Evolutionary conservation across 1,140 invertebrate genomes (phyloP), one percentile per base, ranked within the genome.

Genomic region (Heliconius nattereri): DNA sequence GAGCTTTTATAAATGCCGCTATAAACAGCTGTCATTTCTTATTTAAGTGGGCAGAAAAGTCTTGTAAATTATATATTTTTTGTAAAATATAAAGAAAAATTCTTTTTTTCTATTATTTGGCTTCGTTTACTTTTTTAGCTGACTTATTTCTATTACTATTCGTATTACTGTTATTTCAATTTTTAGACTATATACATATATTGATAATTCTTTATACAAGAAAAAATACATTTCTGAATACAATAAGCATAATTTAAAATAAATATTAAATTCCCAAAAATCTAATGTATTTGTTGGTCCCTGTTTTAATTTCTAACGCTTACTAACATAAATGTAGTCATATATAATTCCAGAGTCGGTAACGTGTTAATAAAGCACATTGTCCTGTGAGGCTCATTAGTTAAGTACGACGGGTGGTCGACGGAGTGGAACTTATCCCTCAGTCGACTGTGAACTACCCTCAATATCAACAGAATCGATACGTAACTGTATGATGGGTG

Each of bases 391-490:
- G 79, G 77, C 84, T 86, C 84, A 83, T 87, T 86, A 85, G 85
- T 77, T 79, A 77, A 80, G 71, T 83, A 86, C 84, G 86, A 85
- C 81, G 84, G 81, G 78, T 83, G 84, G 74, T 40, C 87, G 84
- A 75, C 86, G 76, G 82, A 89, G 83, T 79, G 87, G 83, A 88
- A 88, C 78, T 85, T 79, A 87, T 86, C 83, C 84, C 84, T 81
- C 86, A 86, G 77, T 89, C 87, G 84, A 86, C 82, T 88, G 87
- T 87, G 81, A 87, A 81, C 60, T 66, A 66, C 81, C 85, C 82
- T 83, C 84, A 60, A 80, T 84, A 85, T 80, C 81, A 85, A 76
- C 83, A 57, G 75, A 85, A 83, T 83, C 83, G 82, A 88, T 88
- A 83, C 54, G 57, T 76, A 57, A 75, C 73, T 66, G 73, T 75